phyloP scores from a whole-genome alignment of 2,888 invertebrate species.

The Rutpela maculata region DNA sequence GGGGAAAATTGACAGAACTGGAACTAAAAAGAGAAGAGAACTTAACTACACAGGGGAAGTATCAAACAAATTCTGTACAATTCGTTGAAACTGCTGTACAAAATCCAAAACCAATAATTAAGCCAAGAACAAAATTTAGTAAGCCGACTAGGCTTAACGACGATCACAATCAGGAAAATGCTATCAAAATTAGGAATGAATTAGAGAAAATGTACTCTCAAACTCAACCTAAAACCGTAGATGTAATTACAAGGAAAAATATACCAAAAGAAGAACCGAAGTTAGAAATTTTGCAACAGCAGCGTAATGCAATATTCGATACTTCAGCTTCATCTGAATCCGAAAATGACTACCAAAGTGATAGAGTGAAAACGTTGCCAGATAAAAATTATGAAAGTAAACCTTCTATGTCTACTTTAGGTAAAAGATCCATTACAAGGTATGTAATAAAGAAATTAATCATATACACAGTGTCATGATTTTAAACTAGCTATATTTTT shows the following conservation, averaged over 20 bases:
- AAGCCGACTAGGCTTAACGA: slow-evolving; percentile 39
- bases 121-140: slow-evolving; percentile 54
- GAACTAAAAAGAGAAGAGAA: slow-evolving; percentile 57
- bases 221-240: slow-evolving; percentile 27
- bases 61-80: neutral
- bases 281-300: neutral
- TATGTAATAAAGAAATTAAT: slow-evolving; percentile 27
- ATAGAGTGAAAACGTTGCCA: neutral
- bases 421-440: slow-evolving; percentile 59
- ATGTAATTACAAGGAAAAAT: slow-evolving; percentile 4
- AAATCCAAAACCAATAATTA: slow-evolving; percentile 53
- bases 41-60: neutral
- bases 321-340: slow-evolving; percentile 16
- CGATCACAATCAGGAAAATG: slow-evolving; percentile 30
- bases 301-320: slow-evolving; percentile 9
- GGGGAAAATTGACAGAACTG: slow-evolving; percentile 67
- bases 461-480: too few relatives aligned
- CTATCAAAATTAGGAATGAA: slow-evolving; percentile 44
- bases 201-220: slow-evolving; percentile 39
- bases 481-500: too few relatives aligned
- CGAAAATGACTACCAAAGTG: slow-evolving; percentile 12
- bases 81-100: slow-evolving; percentile 1
- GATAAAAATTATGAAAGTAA: slow-evolving; percentile 31
- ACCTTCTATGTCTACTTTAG: slow-evolving; percentile 56
- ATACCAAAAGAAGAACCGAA: neutral